Percentiles rank a stretch among this genome's conserved stretches.
Conservation (phyloP, 2,797 vertebrate genomes). For the Poecilia wingei region DNA sequence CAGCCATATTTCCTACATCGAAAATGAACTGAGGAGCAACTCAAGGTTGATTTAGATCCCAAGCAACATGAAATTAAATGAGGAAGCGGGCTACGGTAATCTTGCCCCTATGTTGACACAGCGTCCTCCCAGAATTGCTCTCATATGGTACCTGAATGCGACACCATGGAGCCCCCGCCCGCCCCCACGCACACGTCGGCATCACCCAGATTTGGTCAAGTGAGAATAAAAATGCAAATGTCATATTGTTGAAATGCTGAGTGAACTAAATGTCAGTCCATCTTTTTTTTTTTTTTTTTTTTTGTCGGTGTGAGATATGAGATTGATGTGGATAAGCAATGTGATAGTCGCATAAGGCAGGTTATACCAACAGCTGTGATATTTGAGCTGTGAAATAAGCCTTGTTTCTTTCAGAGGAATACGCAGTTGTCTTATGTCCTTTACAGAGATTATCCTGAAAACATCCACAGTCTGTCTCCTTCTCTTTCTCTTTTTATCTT, state of each 20-base stretch:
- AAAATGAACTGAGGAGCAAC: constrained; percentile 74
- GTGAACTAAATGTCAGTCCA: constrained; percentile 78
- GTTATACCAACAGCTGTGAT: constrained; percentile 76
- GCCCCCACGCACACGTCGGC: constrained; percentile 4
- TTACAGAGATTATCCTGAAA: constrained; percentile 65
- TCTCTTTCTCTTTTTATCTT: constrained; percentile 32
- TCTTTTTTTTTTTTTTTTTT: constrained; percentile 63
- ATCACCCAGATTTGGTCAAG: constrained; percentile 66
- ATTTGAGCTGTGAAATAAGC: constrained; percentile 75
- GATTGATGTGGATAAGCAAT: constrained; percentile 66
- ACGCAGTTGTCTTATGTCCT: constrained; percentile 65
- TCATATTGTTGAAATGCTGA: constrained; percentile 74
- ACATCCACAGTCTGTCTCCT: constrained; percentile 54
- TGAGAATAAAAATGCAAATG: constrained; percentile 77
- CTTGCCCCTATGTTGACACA: constrained; percentile 59
- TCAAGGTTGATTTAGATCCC: constrained; percentile 81
- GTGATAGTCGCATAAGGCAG: constrained; percentile 62
- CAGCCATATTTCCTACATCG: constrained; percentile 77
- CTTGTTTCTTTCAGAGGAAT: constrained; percentile 53
- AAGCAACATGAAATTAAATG: constrained; percentile 69
- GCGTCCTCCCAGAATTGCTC: constrained; percentile 52
- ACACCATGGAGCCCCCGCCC: neutral
- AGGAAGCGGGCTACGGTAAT: constrained; percentile 54
- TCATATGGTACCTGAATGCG: constrained; percentile 28
- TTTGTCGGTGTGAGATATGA: constrained; percentile 60